These are phyloP conservation scores for Hippocampus comes DNA, from an alignment of 2,113 vertebrate genomes.

Conservation along the genomic window DNA sequence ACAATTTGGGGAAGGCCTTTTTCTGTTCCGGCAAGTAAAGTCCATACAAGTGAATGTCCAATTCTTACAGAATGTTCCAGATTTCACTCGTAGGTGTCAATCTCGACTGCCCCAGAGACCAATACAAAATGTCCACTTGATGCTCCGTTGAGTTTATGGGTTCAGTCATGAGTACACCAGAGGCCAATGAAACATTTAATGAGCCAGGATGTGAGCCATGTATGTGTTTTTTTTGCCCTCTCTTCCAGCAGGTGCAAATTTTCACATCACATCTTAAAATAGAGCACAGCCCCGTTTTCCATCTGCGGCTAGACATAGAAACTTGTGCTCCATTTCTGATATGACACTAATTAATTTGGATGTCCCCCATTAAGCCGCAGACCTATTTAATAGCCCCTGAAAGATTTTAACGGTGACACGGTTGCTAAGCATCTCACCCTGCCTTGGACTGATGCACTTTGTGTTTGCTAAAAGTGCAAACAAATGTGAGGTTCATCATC, in stretches of 20 bases:
- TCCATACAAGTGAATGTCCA: too few species aligned
- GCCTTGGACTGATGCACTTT: neutral
- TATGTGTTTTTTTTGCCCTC: constrained; percentile 11
- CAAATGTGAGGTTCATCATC: neutral
- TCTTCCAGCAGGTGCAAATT: constrained; percentile 35
- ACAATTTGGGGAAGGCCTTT: too few species aligned
- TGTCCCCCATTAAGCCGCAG: constrained; percentile 70
- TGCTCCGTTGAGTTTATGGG: neutral
- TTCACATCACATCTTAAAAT: constrained; percentile 55
- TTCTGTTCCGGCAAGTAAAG: too few species aligned
- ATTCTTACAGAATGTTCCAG: too few species aligned
- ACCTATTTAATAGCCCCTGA: constrained; percentile 71
- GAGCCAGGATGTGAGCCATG: constrained; percentile 6
- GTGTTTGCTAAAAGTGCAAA: neutral
- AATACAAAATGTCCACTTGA: neutral
- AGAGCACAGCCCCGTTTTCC: constrained; percentile 36
- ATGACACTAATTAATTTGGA: constrained; percentile 74
- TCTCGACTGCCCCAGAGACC: neutral
- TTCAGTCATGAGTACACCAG: neutral
- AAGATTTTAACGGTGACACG: constrained; percentile 33
- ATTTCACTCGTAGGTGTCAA: too few species aligned
- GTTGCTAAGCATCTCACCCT: neutral
- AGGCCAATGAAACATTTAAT: neutral
- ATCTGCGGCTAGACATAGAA: constrained; percentile 69
- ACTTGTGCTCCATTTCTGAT: constrained; percentile 68